phyloP scores from a whole-genome alignment of 2,113 vertebrate species.

The Myiagra hebetior region DNA sequence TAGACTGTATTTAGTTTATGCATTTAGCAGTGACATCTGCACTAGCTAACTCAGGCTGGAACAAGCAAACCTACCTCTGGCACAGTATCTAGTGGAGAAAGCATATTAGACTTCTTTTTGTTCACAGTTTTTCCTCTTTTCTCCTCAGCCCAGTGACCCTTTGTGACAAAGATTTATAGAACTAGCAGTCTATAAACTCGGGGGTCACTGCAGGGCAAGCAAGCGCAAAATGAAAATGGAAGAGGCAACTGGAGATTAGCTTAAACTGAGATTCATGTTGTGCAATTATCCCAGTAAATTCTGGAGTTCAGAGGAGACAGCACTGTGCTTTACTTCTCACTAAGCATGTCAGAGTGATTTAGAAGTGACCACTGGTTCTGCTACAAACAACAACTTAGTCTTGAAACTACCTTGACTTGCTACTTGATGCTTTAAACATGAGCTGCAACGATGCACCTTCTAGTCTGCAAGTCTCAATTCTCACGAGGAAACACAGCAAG shows the following conservation, averaged over 20 bases:
- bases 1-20: neutral
- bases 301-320: neutral
- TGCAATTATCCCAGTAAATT: neutral
- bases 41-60: neutral
- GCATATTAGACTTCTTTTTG: neutral
- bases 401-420: neutral
- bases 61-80: neutral
- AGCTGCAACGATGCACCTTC: rapidly evolving
- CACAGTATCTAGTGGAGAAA: neutral
- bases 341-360: neutral
- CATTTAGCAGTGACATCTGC: neutral
- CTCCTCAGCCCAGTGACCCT: neutral
- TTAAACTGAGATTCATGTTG: neutral
- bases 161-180: neutral
- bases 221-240: neutral
- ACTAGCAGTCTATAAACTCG: neutral
- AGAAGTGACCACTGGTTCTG: neutral
- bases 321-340: neutral
- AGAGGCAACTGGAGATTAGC: neutral
- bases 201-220: neutral
- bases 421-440: neutral
- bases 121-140: neutral
- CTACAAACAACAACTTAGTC: neutral
- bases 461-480: rapidly evolving
- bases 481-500: neutral